Percentiles rank a stretch among this genome's conserved stretches.
These are phyloP conservation scores for Leptobrachium ailaonicum DNA, from an alignment of 2,113 vertebrate species.

Conservation along the genomic window DNA sequence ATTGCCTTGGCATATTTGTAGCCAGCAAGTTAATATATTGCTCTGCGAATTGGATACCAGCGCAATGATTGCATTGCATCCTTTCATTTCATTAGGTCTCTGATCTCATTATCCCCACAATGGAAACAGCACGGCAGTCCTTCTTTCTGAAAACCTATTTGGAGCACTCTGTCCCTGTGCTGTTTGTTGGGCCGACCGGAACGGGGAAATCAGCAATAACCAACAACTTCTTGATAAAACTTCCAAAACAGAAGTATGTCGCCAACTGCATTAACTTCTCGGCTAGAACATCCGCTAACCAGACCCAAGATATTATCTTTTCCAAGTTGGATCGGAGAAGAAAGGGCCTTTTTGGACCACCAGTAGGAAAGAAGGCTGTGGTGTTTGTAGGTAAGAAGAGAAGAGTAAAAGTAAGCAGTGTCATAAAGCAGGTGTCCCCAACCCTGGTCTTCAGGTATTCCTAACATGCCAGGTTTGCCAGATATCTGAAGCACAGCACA, in stretches of 20 bases:
- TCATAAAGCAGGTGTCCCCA: no score
- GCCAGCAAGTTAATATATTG: not conserved
- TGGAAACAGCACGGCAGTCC: constrained; percentile 85
- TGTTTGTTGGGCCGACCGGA: constrained; percentile 92
- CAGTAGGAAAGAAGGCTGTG: constrained; percentile 79
- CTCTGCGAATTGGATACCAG: no score
- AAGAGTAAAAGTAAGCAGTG: no score
- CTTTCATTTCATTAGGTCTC: constrained; percentile 71
- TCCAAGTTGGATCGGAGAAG: constrained; percentile 84
- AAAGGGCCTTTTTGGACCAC: constrained; percentile 86
- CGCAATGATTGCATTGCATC: not conserved
- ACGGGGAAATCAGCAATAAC: constrained; percentile 90
- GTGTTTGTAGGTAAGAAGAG: constrained; percentile 84
- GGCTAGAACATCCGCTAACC: constrained; percentile 86
- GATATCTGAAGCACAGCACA: no score
- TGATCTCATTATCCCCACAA: constrained; percentile 87
- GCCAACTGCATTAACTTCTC: constrained; percentile 89
- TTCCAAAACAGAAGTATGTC: constrained; percentile 78
- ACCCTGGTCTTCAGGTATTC: no score
- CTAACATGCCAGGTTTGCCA: no score
- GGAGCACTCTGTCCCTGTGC: constrained; percentile 73
- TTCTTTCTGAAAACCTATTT: constrained; percentile 85
- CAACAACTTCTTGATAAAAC: constrained; percentile 80
- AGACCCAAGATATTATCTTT: constrained; percentile 92
- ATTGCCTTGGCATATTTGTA: not conserved